These are phyloP conservation scores for Hyalella azteca DNA, from an alignment of 2,888 invertebrate species.

Conservation along the genomic window DNA sequence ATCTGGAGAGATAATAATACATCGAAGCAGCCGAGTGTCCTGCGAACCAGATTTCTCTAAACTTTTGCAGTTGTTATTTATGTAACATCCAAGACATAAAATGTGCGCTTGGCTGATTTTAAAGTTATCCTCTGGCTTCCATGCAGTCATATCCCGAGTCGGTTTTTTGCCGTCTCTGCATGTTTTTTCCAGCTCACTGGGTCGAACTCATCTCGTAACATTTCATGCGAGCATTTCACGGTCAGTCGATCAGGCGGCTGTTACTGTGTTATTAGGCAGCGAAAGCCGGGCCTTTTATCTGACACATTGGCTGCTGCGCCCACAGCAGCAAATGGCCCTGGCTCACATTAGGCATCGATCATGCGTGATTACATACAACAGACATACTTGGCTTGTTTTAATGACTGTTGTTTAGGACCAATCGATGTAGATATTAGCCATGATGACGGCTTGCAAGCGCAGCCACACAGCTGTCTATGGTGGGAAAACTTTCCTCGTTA, in stretches of 20 bases:
- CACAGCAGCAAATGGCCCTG: neutral
- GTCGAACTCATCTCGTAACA: neutral
- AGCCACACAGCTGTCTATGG: slow-evolving; percentile 9
- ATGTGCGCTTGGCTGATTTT: too few species aligned
- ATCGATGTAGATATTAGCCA: slow-evolving; percentile 25
- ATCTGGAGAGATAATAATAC: too few species aligned
- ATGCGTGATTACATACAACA: slow-evolving; percentile 27
- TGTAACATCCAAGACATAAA: too few species aligned
- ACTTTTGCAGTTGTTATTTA: too few species aligned
- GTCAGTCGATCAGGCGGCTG: neutral
- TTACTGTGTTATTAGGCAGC: neutral
- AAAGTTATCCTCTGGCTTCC: too few species aligned
- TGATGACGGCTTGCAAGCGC: neutral
- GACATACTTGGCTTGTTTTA: slow-evolving; percentile 22
- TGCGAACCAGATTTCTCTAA: too few species aligned
- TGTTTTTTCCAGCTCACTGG: neutral
- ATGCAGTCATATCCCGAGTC: too few species aligned
- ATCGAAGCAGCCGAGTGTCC: too few species aligned
- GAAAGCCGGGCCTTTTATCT: neutral
- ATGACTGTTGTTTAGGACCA: slow-evolving; percentile 8
- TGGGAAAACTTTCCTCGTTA: too few species aligned
- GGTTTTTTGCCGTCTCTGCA: neutral
- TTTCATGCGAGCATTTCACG: neutral
- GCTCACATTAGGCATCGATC: slow-evolving; percentile 4
- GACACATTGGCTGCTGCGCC: neutral